A percentile compares a stretch with the other conserved stretches of the same genome.
phyloP scores from a whole-genome alignment of 2,113 vertebrate species.

The Poecilia latipinna region DNA sequence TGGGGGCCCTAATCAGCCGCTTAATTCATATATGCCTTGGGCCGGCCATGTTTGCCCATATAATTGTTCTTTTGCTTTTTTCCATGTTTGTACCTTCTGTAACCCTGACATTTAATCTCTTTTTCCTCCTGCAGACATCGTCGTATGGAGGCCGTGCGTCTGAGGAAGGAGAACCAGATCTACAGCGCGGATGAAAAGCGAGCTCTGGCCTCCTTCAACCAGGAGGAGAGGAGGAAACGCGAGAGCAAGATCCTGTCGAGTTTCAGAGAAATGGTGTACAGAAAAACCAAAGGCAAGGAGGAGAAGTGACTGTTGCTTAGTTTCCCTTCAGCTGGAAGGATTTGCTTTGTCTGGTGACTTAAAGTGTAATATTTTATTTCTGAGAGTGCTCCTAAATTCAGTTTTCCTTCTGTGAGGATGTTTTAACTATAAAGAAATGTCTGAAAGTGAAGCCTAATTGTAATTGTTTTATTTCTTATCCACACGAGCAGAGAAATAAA shows the following conservation, averaged over 20 bases:
- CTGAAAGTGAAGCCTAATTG: not conserved
- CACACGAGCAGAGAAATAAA: not conserved
- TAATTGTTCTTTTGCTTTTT: not conserved
- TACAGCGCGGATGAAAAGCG: constrained; percentile 97
- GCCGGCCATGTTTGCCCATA: not conserved
- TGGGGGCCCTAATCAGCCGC: too few species aligned
- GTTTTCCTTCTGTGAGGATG: not conserved
- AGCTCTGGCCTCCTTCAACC: constrained; percentile 96
- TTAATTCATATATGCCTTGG: too few species aligned
- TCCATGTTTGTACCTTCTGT: not conserved
- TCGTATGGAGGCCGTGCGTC: constrained; percentile 97
- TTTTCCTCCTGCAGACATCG: constrained; percentile 85
- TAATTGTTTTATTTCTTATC: not conserved
- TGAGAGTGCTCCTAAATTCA: not conserved
- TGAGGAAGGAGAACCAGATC: constrained; percentile 99
- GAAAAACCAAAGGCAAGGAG: constrained; percentile 97
- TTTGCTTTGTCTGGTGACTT: not conserved
- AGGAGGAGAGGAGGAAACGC: constrained; percentile 94
- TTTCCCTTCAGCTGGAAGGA: not conserved
- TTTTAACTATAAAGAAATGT: not conserved
- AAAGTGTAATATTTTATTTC: not conserved
- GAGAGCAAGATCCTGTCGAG: constrained; percentile 98
- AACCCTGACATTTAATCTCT: not conserved
- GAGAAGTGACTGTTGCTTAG: constrained; percentile 82
- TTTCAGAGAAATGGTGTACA: constrained; percentile 97